phyloP scores from a whole-genome alignment of 2,113 vertebrate genomes.

The Pelobates fuscus region DNA sequence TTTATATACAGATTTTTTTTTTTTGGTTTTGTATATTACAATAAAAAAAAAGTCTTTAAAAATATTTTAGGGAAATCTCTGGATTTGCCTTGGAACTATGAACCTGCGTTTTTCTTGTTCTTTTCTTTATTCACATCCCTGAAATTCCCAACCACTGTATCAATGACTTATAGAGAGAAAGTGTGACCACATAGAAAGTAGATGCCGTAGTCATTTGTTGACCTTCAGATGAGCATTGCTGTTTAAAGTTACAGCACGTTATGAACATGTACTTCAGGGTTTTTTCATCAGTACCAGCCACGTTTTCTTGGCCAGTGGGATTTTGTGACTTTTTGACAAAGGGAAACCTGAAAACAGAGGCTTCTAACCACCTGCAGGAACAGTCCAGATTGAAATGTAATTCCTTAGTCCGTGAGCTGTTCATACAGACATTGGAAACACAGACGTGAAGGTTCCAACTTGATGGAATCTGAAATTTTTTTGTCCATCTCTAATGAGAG shows the following conservation, averaged over 20 bases:
- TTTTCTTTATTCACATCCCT: not conserved
- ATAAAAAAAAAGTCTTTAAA: not conserved
- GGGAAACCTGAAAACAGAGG: too few relatives aligned
- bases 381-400: too few relatives aligned
- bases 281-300: too few relatives aligned
- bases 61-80: constrained; percentile 2
- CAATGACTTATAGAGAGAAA: not conserved
- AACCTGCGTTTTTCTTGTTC: not conserved
- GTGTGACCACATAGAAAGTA: not conserved
- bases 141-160: not conserved
- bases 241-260: not conserved
- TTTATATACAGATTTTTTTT: constrained; percentile 39
- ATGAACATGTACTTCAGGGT: too few relatives aligned
- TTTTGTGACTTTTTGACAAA: too few relatives aligned
- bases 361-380: too few relatives aligned
- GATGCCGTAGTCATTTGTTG: not conserved
- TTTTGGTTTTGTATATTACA: constrained; percentile 32
- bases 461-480: too few relatives aligned
- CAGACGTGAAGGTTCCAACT: too few relatives aligned
- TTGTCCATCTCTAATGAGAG: too few relatives aligned
- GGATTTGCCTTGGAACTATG: not conserved
- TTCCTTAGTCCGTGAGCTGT: too few relatives aligned
- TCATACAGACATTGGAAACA: too few relatives aligned
- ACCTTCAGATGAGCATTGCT: not conserved
- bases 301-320: too few relatives aligned